Percentiles rank a stretch among this genome's conserved stretches.
Evolutionary conservation across 2,113 vertebrate genomes (phyloP).

Genomic region (Myrmecophaga tridactyla): DNA sequence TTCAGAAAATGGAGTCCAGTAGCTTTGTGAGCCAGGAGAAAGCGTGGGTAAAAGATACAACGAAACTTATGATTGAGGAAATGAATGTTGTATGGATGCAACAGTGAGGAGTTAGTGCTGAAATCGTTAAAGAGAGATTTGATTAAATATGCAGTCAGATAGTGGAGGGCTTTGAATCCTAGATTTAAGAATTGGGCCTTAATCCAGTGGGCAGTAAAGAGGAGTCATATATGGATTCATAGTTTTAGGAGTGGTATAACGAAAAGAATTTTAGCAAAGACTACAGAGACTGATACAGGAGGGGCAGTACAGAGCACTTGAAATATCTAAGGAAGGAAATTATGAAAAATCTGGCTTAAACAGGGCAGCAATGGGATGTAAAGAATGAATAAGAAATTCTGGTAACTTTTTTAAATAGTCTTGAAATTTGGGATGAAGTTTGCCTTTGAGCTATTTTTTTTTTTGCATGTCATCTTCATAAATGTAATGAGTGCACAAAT

Average conservation of each 20-base stretch:
- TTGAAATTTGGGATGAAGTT: not conserved
- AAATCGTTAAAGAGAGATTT: not conserved
- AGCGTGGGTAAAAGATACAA: not conserved
- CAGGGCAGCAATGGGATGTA: not conserved
- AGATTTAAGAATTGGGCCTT: not conserved
- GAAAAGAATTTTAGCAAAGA: constrained; percentile 10
- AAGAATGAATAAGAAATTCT: not conserved
- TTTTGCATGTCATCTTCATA: not conserved
- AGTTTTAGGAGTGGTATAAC: not conserved
- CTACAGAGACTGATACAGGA: not conserved
- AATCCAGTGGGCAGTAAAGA: not conserved
- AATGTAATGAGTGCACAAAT: not conserved
- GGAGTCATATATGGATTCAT: not conserved
- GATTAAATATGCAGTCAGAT: not conserved
- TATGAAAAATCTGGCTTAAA: not conserved
- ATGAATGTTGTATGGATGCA: not conserved
- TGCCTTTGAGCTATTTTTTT: not conserved
- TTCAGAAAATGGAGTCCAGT: not conserved
- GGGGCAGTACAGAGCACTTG: not conserved
- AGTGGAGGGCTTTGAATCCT: not conserved
- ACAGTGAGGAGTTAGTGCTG: not conserved
- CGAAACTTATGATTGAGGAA: not conserved
- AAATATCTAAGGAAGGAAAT: constrained; percentile 31
- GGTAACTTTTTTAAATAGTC: too few relatives aligned
- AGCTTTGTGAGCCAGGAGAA: not conserved